Percentiles rank a stretch among this genome's conserved stretches.
Conservation (phyloP, 1,140 invertebrate species). For the Zaprionus ghesquierei region DNA sequence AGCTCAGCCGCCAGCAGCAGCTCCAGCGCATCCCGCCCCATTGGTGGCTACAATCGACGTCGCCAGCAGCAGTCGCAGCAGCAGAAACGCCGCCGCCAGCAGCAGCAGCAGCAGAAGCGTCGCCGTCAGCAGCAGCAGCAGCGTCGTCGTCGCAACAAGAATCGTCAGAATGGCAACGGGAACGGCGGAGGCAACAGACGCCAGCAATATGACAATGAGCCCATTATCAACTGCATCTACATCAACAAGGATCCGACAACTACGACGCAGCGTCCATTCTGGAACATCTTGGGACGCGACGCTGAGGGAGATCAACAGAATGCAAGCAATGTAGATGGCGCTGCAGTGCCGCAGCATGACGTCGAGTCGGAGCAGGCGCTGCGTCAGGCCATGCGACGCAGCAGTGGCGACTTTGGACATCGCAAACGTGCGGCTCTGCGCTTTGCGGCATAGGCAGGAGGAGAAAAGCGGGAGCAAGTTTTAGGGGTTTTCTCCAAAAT, state of each 20-base stretch:
- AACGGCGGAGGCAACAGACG: slow-evolving; percentile 29
- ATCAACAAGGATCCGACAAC: slow-evolving; percentile 73
- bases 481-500: not conserved
- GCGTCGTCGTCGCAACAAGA: slow-evolving; percentile 39
- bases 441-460: slow-evolving; percentile 42
- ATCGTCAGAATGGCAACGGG: slow-evolving; percentile 19
- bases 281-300: slow-evolving; percentile 69
- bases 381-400: slow-evolving; percentile 41
- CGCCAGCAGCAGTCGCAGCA: slow-evolving; percentile 27
- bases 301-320: slow-evolving; percentile 1
- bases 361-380: not conserved
- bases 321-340: too few relatives aligned
- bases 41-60: slow-evolving; percentile 63
- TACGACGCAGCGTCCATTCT: slow-evolving; percentile 73
- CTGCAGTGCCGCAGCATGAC: not conserved
- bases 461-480: not conserved
- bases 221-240: slow-evolving; percentile 75
- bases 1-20: slow-evolving; percentile 1
- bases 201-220: slow-evolving; percentile 57
- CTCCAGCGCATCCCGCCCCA: slow-evolving; percentile 10
- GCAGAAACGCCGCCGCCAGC: slow-evolving; percentile 24
- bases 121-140: slow-evolving; percentile 45
- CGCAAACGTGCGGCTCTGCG: slow-evolving; percentile 68
- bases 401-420: slow-evolving; percentile 56
- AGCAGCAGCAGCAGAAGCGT: slow-evolving; percentile 39